Evolutionary conservation across 37 sponge, comb jelly and placozoan genomes (phyloP).

Genomic region (Oscarella lobularis): DNA sequence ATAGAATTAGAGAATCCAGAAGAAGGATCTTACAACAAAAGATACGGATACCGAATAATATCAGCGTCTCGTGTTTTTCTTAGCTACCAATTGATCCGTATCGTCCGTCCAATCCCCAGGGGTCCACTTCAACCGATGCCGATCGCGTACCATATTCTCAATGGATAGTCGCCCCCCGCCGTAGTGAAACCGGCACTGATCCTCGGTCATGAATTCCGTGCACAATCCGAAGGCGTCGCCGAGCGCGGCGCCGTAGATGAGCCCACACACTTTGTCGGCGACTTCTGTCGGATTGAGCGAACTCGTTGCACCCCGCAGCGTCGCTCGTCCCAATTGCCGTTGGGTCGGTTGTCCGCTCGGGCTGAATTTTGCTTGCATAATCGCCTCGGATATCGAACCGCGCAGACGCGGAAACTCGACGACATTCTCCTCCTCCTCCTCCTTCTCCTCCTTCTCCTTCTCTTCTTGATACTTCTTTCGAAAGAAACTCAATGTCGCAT

Average conservation of each 20-base stretch:
- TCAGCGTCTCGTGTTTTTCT: too few relatives aligned
- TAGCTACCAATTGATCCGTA: constrained; percentile 5
- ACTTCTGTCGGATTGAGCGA: not conserved
- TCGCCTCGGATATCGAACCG: not conserved
- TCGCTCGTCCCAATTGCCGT: not conserved
- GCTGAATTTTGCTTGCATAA: not conserved
- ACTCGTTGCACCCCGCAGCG: not conserved
- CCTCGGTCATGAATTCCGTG: not conserved
- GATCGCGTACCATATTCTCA: not conserved
- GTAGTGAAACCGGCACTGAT: constrained; percentile 6
- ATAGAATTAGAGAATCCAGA: not conserved
- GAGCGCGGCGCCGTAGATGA: constrained; percentile 5
- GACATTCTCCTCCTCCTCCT: not conserved
- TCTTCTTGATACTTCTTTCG: not conserved
- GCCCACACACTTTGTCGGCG: not conserved
- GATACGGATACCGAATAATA: too few relatives aligned
- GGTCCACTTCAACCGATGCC: constrained; percentile 1
- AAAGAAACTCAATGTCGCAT: not conserved
- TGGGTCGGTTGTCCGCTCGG: not conserved
- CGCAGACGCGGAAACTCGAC: not conserved
- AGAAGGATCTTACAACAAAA: not conserved
- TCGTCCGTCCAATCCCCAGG: constrained; percentile 7
- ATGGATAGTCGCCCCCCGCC: not conserved
- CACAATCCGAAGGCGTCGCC: constrained; percentile 2
- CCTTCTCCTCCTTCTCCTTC: not conserved